Evolutionary conservation across 2,113 vertebrate species (phyloP).

Genomic region (Neolamprologus kungweensis): DNA sequence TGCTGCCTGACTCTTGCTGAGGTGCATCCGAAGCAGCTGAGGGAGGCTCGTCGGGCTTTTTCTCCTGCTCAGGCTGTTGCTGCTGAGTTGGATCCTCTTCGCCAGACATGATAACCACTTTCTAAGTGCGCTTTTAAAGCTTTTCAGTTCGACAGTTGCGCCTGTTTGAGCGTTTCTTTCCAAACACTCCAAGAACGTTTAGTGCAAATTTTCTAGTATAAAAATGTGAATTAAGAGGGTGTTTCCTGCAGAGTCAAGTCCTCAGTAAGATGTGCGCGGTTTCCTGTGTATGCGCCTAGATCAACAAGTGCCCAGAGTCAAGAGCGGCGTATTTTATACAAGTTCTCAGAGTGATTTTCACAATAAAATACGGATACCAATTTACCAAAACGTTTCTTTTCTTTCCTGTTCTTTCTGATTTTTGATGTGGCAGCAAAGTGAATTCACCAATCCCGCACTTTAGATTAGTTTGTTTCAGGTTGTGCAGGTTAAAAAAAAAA

Average conservation of each 20-base stretch:
- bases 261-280: not conserved
- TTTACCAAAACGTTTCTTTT: not conserved
- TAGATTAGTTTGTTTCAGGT: not conserved
- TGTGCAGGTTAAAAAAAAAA: not conserved
- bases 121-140: not conserved
- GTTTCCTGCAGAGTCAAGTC: not conserved
- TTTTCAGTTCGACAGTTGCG: not conserved
- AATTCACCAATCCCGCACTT: not conserved
- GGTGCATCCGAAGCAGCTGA: not conserved
- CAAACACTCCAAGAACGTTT: not conserved
- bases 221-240: not conserved
- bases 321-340: fast-evolving
- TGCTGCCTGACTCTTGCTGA: not conserved
- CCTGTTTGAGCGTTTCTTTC: not conserved
- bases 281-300: not conserved
- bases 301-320: constrained; percentile 42
- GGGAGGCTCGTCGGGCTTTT: constrained; percentile 10
- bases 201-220: not conserved
- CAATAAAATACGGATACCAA: not conserved
- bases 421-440: not conserved
- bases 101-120: constrained; percentile 56
- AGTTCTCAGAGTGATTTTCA: constrained; percentile 16
- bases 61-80: constrained; percentile 32
- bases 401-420: not conserved
- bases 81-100: constrained; percentile 65